Evolutionary conservation across 2,888 invertebrate genomes (phyloP).

Genomic region (Gisinianus flammeolus): DNA sequence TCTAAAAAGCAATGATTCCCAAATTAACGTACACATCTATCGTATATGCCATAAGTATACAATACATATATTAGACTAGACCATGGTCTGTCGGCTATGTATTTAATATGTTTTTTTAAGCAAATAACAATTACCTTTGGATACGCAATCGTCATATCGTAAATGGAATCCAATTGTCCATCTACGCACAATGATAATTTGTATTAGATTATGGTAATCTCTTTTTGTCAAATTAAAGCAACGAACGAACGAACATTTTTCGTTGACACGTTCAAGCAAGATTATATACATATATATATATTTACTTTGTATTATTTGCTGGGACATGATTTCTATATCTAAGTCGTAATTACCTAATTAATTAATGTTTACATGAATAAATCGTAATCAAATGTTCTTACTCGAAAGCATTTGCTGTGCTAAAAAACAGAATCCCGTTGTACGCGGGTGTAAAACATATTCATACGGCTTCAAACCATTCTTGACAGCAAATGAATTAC

Average conservation of each 20-base stretch:
- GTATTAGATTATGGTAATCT: background rate
- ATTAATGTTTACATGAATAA: background rate
- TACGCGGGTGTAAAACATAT: slow-evolving; percentile 84
- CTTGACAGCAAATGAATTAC: slow-evolving; percentile 72
- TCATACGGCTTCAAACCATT: slow-evolving; percentile 71
- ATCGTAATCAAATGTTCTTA: slow-evolving; percentile 56
- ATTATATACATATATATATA: too few species aligned
- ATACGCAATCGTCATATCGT: slow-evolving; percentile 86
- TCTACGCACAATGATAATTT: slow-evolving; percentile 59
- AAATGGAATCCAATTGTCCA: slow-evolving; percentile 75
- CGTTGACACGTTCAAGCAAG: too few species aligned
- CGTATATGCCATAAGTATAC: too few species aligned
- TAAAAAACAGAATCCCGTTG: slow-evolving; percentile 72
- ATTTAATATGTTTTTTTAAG: background rate
- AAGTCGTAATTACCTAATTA: too few species aligned
- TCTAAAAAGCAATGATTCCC: slow-evolving; percentile 52
- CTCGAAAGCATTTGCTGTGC: slow-evolving; percentile 65
- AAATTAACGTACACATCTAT: too few species aligned
- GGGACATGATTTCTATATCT: too few species aligned
- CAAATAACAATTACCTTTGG: slow-evolving; percentile 64
- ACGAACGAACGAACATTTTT: too few species aligned
- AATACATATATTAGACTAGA: too few species aligned
- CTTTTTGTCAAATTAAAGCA: background rate
- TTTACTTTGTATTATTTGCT: too few species aligned
- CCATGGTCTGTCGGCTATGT: too few species aligned